Evolutionary conservation across 2,888 invertebrate species (phyloP).

Genomic region (Pristionchus arcanus): DNA sequence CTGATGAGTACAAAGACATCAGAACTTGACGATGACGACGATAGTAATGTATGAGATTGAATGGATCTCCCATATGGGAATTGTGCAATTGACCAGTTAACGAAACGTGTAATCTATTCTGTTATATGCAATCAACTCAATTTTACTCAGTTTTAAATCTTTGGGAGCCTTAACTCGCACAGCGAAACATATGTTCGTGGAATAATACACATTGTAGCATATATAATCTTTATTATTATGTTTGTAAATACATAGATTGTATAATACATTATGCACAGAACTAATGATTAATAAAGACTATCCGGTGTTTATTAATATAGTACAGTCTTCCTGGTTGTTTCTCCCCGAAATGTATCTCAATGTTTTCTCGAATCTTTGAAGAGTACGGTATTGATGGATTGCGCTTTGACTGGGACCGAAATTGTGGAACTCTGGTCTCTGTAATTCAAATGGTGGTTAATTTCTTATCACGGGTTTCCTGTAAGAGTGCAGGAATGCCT

Average conservation of each 20-base stretch:
- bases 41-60: conserved; percentile 29
- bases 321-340: neutral
- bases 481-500: too few relatives aligned
- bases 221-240: neutral
- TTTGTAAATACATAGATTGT: neutral
- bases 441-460: neutral
- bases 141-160: neutral
- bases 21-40: conserved; percentile 49
- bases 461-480: too few relatives aligned
- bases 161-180: conserved; percentile 4
- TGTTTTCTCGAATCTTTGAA: neutral
- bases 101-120: neutral
- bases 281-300: neutral
- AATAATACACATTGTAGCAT: neutral
- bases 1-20: conserved; percentile 51
- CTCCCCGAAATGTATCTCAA: conserved; percentile 1
- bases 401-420: neutral
- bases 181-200: neutral
- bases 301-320: neutral
- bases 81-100: neutral
- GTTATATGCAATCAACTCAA: conserved; percentile 24
- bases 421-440: neutral
- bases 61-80: neutral
- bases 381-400: conserved; percentile 49
- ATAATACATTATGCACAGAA: neutral